These are phyloP conservation scores for Zaprionus tsacasi DNA, from an alignment of 1,140 invertebrate species.

Conservation along the genomic window DNA sequence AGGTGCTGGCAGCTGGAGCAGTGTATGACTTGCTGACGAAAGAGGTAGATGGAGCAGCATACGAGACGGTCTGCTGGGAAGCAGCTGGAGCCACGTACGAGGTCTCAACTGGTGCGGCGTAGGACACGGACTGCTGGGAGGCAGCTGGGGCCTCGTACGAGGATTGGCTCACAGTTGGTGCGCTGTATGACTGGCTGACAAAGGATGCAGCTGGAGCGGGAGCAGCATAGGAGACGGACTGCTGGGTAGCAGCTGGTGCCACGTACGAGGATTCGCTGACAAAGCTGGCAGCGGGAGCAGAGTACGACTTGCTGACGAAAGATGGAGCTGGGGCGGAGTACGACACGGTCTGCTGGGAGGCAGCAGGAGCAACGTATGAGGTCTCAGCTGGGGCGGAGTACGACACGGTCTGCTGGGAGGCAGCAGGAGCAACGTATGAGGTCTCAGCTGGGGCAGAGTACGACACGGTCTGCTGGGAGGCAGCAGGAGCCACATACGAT, in stretches of 20 bases:
- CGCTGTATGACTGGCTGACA: conserved; percentile 29
- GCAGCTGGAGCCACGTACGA: conserved; percentile 46
- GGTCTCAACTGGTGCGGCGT: conserved; percentile 26
- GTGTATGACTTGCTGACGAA: conserved; percentile 8
- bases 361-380: conserved; percentile 42
- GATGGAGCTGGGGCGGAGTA: conserved; percentile 4
- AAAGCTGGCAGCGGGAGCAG: conserved; percentile 29
- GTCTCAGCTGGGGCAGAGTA: conserved; percentile 23
- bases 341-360: conserved; percentile 16
- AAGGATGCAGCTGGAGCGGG: conserved; percentile 44
- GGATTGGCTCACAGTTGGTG: conserved; percentile 25
- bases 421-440: conserved; percentile 38
- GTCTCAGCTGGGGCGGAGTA: conserved; percentile 30
- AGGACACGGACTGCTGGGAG: conserved; percentile 40
- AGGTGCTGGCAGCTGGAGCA: conserved; percentile 22
- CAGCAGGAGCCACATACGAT: conserved; percentile 32
- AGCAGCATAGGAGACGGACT: conserved; percentile 35
- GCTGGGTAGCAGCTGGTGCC: conserved; percentile 41
- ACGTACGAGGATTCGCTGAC: conserved; percentile 32
- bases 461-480: conserved; percentile 29
- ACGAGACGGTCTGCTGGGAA: conserved; percentile 39
- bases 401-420: conserved; percentile 39
- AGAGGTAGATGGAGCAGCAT: conserved; percentile 17
- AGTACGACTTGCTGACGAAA: conserved; percentile 18
- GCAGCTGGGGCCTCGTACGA: conserved; percentile 45